Conservation (phyloP, 2,797 vertebrate genomes). For the Fistularia tabacaria region DNA sequence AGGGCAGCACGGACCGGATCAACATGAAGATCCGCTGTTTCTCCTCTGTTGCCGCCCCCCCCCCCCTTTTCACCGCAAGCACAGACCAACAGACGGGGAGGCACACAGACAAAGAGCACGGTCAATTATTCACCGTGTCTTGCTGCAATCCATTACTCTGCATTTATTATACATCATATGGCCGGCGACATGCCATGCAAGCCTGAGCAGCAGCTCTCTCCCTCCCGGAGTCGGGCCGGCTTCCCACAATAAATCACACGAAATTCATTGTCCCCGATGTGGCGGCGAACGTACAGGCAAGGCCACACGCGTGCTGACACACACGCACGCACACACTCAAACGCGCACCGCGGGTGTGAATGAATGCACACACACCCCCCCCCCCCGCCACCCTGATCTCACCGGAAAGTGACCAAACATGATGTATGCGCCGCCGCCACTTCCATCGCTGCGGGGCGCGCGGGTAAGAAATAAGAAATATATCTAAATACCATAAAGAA, state of each 20-base stretch:
- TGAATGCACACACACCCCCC: neutral
- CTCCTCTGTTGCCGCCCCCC: no score
- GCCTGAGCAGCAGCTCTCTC: slow-evolving; percentile 41
- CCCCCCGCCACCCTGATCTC: slow-evolving; percentile 5
- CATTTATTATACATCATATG: slow-evolving; percentile 73
- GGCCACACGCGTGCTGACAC: slow-evolving; percentile 11
- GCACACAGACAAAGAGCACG: slow-evolving; percentile 61
- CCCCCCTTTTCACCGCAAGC: slow-evolving; percentile 1
- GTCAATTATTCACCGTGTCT: slow-evolving; percentile 74
- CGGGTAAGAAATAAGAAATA: slow-evolving; percentile 5
- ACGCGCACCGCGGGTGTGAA: slow-evolving; percentile 6
- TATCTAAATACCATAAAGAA: neutral
- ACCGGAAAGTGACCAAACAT: slow-evolving; percentile 26
- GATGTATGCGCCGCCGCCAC: slow-evolving; percentile 29
- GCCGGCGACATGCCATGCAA: slow-evolving; percentile 49
- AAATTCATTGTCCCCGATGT: slow-evolving; percentile 30
- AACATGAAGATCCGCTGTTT: no score
- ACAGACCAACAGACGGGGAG: slow-evolving; percentile 9
- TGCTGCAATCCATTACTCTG: slow-evolving; percentile 73
- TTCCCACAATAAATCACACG: slow-evolving; percentile 39
- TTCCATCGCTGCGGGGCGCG: slow-evolving; percentile 14
- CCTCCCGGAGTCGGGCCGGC: slow-evolving; percentile 19
- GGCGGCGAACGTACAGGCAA: slow-evolving; percentile 1
- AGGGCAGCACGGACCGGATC: no score
- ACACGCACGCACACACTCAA: no score